A percentile compares a stretch with the other conserved stretches of the same genome.
These are phyloP conservation scores for Helicoverpa assulta DNA, from an alignment of 2,888 invertebrate genomes.

Conservation along the genomic window DNA sequence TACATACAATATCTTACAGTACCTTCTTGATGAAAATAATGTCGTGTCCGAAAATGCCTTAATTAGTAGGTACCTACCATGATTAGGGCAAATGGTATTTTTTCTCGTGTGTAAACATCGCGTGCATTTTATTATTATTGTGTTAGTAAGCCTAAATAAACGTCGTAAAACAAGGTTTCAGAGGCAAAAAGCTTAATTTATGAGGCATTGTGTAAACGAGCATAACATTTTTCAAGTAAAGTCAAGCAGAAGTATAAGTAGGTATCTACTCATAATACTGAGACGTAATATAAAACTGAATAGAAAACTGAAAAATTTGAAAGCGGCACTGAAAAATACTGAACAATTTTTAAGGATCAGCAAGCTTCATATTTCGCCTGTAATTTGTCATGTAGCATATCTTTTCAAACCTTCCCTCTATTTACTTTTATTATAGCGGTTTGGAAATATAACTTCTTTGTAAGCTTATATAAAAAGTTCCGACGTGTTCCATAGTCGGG, in stretches of 20 bases:
- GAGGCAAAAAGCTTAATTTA: slow-evolving; percentile 40
- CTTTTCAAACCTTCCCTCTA: no score
- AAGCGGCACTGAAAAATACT: no score
- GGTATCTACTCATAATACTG: background rate
- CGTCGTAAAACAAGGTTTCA: slow-evolving; percentile 24
- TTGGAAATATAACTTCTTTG: no score
- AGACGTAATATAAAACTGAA: background rate
- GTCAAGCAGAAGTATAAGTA: background rate
- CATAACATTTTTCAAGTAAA: slow-evolving; percentile 11
- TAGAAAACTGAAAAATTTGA: background rate
- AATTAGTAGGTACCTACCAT: slow-evolving; percentile 36
- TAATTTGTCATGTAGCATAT: no score
- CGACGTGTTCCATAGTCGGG: background rate
- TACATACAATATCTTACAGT: no score
- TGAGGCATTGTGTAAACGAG: slow-evolving; percentile 22
- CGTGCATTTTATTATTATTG: slow-evolving; percentile 33
- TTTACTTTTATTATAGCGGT: no score
- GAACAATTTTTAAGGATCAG: no score
- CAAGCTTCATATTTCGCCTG: no score
- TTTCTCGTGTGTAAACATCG: slow-evolving; percentile 27
- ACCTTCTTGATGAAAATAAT: no score
- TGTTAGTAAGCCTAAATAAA: slow-evolving; percentile 32
- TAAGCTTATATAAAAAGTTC: background rate
- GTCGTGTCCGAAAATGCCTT: slow-evolving; percentile 23
- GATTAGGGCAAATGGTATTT: slow-evolving; percentile 19